Conservation (phyloP, 2,888 invertebrate genomes). For the Fissipunctia ypsillon region DNA sequence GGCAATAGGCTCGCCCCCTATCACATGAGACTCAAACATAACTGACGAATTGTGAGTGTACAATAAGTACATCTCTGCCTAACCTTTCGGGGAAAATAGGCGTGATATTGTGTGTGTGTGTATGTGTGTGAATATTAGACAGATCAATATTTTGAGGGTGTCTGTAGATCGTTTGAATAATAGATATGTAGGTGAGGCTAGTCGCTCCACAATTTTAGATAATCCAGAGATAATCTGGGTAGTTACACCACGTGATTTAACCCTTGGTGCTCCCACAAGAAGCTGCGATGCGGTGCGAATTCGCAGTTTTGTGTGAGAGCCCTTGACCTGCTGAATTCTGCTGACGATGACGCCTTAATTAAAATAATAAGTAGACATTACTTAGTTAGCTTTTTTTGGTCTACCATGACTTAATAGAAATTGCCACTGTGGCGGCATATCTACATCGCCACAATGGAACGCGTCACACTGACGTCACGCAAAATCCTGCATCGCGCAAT, state of each 20-base stretch:
- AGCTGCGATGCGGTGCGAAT: too few relatives aligned
- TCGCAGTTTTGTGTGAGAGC: too few relatives aligned
- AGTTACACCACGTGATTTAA: neutral
- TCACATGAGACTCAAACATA: neutral
- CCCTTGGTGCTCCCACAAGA: too few relatives aligned
- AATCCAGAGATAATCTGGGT: neutral
- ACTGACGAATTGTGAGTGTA: neutral
- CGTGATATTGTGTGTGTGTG: neutral
- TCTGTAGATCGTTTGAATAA: neutral
- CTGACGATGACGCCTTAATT: too few relatives aligned
- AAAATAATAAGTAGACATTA: neutral
- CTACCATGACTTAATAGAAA: neutral
- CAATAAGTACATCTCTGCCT: neutral
- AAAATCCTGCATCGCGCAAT: too few relatives aligned
- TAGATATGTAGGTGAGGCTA: neutral
- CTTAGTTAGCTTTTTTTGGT: neutral
- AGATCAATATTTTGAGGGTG: neutral
- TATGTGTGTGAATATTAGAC: neutral
- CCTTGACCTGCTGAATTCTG: too few relatives aligned
- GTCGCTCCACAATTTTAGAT: neutral
- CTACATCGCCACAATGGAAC: too few relatives aligned
- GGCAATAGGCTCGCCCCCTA: neutral
- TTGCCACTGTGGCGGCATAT: too few relatives aligned
- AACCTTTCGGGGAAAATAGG: neutral
- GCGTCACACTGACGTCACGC: too few relatives aligned